Base-by-base conservation (phyloP, 2,113 vertebrate species). In the Marmota flaviventris region DNA sequence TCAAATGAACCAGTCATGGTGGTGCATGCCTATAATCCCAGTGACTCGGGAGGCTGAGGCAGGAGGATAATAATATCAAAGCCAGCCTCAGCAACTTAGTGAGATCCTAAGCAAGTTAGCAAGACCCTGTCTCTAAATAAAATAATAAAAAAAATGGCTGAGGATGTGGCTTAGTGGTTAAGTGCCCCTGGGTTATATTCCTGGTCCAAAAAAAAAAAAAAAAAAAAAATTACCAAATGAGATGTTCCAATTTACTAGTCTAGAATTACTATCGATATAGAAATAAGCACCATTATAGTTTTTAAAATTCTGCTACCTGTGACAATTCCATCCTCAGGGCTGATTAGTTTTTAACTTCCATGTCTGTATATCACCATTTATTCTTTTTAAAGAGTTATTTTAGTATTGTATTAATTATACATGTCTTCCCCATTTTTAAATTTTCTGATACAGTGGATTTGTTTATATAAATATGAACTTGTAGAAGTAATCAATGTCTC, bases 401-500 rank as follows among this genome's bases (percentile, higher is more conserved):
- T 72, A 65, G 37, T 13, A 16, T 84, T 87, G 51, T 53, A 25
- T 65, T 85, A 95, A 94, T 17, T 94, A 3, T 34, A 20, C 18
- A 45, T 91, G 8, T 58, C 24, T 94, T 89, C 7, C 17, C 34
- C 53, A 39, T 58, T 69, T 32, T 61, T 84, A 0, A 83, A 51
- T 89, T 82, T 96, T 34, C 58, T 39, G 24, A 56, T 53, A 61
- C 2, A 84, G 51, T 75, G n/a, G 29, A 67, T 85, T 91, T 95
- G 7, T 95, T 94, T 95, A 63, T 81, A 39, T 89, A 37, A 79
- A 34, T 94, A 17, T 92, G 56, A 53, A 11, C 29, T 93, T 95
- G 73, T 78, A 96, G 48, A 76, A 84, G 34, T 93, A 92, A 93
- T 24, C 42, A 32, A 95, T 56, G 95, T 96, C 25, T 81, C 1